Conservation (phyloP, 92 coral and sea anemone species). For the Epizoanthus fatuus region DNA sequence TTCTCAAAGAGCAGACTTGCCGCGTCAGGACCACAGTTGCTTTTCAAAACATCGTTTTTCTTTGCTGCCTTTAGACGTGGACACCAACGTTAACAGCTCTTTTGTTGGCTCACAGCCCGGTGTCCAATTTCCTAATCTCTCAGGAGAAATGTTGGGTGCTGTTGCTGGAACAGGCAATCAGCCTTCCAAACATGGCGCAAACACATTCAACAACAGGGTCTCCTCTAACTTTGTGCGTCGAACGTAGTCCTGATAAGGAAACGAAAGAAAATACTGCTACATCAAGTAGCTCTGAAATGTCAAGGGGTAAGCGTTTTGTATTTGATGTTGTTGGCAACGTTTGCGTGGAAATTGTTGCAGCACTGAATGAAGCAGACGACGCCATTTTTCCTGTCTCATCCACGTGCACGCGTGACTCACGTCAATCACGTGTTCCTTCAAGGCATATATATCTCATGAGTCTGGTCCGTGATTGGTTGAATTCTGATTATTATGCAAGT, state of each 20-base stretch:
- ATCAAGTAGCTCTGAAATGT: slow-evolving; percentile 25
- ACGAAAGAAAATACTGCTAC: slow-evolving; percentile 37
- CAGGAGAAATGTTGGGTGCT: slow-evolving; percentile 11
- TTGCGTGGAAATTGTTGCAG: neutral
- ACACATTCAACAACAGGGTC: slow-evolving; percentile 25
- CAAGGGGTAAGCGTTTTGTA: neutral
- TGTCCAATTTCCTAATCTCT: slow-evolving; percentile 41
- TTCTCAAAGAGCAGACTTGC: slow-evolving; percentile 31
- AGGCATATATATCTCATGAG: no score
- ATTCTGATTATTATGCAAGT: no score
- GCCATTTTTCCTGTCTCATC: no score
- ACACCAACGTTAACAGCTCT: slow-evolving; percentile 30
- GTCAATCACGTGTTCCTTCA: no score
- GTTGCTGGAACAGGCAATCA: slow-evolving; percentile 1
- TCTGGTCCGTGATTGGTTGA: no score
- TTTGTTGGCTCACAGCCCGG: slow-evolving; percentile 34
- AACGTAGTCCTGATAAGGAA: slow-evolving; percentile 14
- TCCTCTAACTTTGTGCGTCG: slow-evolving; percentile 1
- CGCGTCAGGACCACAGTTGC: slow-evolving; percentile 5
- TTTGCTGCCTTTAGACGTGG: slow-evolving; percentile 36
- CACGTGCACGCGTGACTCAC: no score
- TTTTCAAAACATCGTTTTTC: neutral
- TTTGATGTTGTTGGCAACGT: neutral
- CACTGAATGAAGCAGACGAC: no score
- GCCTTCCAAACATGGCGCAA: slow-evolving; percentile 20